Conservation (phyloP, 2,888 invertebrate species). For the Cryptus armator region DNA sequence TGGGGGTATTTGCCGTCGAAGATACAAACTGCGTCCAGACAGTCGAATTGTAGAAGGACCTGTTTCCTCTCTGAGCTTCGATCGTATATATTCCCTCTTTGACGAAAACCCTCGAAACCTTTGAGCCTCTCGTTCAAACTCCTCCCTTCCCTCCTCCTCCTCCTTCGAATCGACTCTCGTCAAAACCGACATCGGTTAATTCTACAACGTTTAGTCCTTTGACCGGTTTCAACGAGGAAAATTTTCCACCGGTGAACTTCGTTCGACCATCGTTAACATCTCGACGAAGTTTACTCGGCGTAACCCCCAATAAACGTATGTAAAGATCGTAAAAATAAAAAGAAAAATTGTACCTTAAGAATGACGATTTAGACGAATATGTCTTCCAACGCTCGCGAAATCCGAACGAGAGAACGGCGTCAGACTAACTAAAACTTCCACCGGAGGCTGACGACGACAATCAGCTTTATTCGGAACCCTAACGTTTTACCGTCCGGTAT, state of each 20-base stretch:
- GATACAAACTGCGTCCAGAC: background rate
- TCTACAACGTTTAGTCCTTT: constrained; percentile 8
- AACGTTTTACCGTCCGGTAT: background rate
- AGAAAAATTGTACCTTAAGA: background rate
- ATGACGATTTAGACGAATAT: constrained; percentile 11
- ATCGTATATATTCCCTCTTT: constrained; percentile 19
- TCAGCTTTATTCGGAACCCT: background rate
- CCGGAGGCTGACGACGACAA: background rate
- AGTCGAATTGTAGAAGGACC: background rate
- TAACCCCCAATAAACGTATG: background rate
- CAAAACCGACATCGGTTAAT: background rate
- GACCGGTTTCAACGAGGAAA: background rate
- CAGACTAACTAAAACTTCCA: background rate
- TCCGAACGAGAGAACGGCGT: background rate
- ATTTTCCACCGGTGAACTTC: constrained; percentile 30
- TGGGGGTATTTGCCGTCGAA: constrained; percentile 14
- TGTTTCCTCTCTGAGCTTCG: too few species aligned
- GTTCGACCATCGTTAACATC: constrained; percentile 48
- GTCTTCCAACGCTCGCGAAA: background rate
- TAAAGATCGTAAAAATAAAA: background rate
- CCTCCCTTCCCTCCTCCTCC: background rate
- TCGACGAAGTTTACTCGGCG: constrained; percentile 43
- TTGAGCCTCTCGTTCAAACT: background rate
- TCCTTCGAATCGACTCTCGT: background rate
- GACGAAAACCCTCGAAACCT: constrained; percentile 18